Conservation (phyloP, 2,797 vertebrate genomes). For the Cephalopachus bancanus region DNA sequence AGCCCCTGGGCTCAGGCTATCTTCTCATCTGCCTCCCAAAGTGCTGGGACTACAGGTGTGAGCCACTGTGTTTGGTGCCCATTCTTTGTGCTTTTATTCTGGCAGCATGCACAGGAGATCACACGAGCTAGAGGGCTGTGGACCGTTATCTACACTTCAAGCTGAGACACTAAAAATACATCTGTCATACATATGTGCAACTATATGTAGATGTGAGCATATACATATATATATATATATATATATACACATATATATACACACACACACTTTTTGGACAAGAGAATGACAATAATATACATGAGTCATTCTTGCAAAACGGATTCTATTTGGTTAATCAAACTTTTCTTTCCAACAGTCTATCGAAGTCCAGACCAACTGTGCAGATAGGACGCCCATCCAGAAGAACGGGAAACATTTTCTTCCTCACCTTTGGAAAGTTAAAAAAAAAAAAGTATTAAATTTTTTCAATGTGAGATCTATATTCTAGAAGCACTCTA, state of each 20-base stretch:
- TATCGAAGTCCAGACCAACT: slow-evolving; percentile 98
- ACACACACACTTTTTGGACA: slow-evolving; percentile 29
- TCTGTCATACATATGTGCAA: not conserved
- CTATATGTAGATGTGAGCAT: not conserved
- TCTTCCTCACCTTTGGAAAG: slow-evolving; percentile 94
- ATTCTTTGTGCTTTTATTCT: not conserved
- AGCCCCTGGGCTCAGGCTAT: no score
- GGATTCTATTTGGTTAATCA: slow-evolving; percentile 51
- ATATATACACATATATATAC: not conserved
- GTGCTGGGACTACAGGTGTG: no score
- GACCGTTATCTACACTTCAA: not conserved
- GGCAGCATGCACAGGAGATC: not conserved
- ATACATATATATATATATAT: not conserved
- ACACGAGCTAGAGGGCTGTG: not conserved
- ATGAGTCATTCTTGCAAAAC: slow-evolving; percentile 36
- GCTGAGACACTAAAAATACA: not conserved
- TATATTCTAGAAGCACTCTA: not conserved
- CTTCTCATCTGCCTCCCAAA: no score
- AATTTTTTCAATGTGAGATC: not conserved
- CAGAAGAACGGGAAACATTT: slow-evolving; percentile 90
- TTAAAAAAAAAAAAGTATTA: slow-evolving; percentile 66
- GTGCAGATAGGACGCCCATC: slow-evolving; percentile 98
- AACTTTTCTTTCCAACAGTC: slow-evolving; percentile 57
- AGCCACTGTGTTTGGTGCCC: no score
- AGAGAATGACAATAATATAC: slow-evolving; percentile 32